Evolutionary conservation across 2,113 vertebrate genomes (phyloP).

Genomic region (Channa maculata): DNA sequence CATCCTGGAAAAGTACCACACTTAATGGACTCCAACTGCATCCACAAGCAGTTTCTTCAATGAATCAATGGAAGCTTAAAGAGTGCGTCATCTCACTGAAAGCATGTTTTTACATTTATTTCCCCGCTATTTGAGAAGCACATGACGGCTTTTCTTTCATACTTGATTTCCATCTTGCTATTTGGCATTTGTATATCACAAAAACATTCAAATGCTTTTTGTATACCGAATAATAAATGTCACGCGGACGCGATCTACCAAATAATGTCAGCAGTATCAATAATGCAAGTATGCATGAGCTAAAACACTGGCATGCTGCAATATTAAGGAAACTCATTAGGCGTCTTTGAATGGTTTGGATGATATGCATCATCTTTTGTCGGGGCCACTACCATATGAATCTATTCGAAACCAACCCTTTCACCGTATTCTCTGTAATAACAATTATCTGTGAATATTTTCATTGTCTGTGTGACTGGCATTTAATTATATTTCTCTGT

Average conservation of each 20-base stretch:
- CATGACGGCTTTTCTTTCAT: constrained; percentile 33
- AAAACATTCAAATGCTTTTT: constrained; percentile 23
- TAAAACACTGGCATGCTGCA: constrained; percentile 27
- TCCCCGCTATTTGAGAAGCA: constrained; percentile 27
- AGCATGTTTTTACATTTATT: constrained; percentile 29
- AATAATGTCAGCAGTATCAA: constrained; percentile 42
- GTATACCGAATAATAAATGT: constrained; percentile 48
- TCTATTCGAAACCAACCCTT: constrained; percentile 26
- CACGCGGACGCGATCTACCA: constrained; percentile 26
- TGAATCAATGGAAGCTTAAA: constrained; percentile 64
- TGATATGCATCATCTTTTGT: constrained; percentile 45
- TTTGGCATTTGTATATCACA: constrained; percentile 7
- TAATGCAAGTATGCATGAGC: constrained; percentile 28
- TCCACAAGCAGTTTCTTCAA: constrained; percentile 58
- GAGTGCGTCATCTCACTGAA: constrained; percentile 52
- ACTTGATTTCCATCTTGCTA: constrained; percentile 42
- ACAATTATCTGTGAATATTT: constrained; percentile 19
- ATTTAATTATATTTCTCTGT: constrained; percentile 62
- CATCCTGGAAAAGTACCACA: constrained; percentile 59
- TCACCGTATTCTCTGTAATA: constrained; percentile 16
- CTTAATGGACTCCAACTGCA: constrained; percentile 73
- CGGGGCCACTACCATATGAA: constrained; percentile 15
- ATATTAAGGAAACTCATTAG: constrained; percentile 42
- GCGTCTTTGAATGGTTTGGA: constrained; percentile 35
- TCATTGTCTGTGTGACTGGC: constrained; percentile 38